Evolutionary conservation across 2,113 vertebrate genomes (phyloP), one percentile per base, ranked within the genome.

Genomic region (Malurus alboscapulatus): DNA sequence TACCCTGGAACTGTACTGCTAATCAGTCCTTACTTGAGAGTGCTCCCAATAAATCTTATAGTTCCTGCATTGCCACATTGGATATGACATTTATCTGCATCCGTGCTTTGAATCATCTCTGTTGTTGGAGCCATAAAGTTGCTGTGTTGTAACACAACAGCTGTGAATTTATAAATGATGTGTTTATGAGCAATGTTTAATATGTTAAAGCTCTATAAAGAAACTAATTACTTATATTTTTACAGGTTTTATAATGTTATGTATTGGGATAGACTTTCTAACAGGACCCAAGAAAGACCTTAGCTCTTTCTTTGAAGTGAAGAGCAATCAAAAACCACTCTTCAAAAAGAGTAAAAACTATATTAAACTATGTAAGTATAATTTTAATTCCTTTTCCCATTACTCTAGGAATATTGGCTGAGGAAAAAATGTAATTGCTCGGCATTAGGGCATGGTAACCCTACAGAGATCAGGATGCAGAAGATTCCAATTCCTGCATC

Each of bases 311-410:
- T 96, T 96, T 89, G 96, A 97, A 88, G 83, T 95, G 58, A 97
- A 97, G 95, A 97, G 27, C 61, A 96, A 42, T 42, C 82, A 97
- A 54, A 98, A 97, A 51, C 18, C n/a, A 20, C 77, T 97, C 67
- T 95, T 97, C 75, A 96, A 86, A 94, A 94, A 59, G 72, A 97
- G 92, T 92, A 92, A 95, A 91, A 95, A 72, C 50, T 97, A 80
- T 40, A 76, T 97, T 93, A 97, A 96, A 87, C 91, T 98, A 93
- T 0, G 97, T 98, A 96, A 97, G 98, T 97, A 94, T 88, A 45
- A 51, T 91, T 96, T 91, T 93, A 50, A 26, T 79, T 91, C 26
- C 42, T 94, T 94, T 89, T 78, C 73, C 38, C 6, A 7, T 76
- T 38, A 22, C 8, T 80, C 6, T 78, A 67, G 32, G 17, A 68